A percentile compares a stretch with the other conserved stretches of the same genome.
These are phyloP conservation scores for Morone chrysops DNA, from an alignment of 2,113 vertebrate genomes.

Conservation along the genomic window DNA sequence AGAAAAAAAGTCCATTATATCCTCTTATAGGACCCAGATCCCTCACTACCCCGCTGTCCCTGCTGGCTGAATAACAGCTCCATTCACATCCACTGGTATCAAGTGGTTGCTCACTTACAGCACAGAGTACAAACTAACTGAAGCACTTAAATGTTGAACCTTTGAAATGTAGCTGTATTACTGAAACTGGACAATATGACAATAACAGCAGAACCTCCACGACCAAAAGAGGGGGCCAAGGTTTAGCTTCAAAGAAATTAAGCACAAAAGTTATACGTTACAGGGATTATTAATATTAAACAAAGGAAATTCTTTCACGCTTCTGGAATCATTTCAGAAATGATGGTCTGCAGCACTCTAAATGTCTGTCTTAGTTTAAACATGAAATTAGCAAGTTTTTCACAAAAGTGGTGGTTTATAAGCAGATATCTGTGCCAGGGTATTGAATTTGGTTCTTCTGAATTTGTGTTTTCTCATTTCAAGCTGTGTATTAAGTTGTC, in stretches of 20 bases:
- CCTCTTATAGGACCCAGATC: slow-evolving; percentile 34
- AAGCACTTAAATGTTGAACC: slow-evolving; percentile 44
- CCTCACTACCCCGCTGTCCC: slow-evolving; percentile 11
- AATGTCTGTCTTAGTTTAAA: neutral
- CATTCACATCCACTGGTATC: neutral
- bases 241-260: slow-evolving; percentile 20
- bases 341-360: neutral
- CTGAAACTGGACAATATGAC: neutral
- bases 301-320: too few species aligned
- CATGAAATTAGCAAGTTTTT: neutral
- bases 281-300: neutral
- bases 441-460: neutral
- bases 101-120: neutral
- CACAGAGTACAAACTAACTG: slow-evolving; percentile 11
- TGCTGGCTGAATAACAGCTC: slow-evolving; percentile 13
- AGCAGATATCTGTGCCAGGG: slow-evolving; percentile 10
- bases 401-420: neutral
- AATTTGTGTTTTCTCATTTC: neutral
- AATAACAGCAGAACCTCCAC: neutral
- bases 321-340: neutral
- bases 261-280: slow-evolving; percentile 12
- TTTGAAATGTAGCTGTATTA: slow-evolving; percentile 7
- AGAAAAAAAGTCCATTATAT: slow-evolving; percentile 22
- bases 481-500: neutral
- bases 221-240: neutral